A percentile compares a stretch with the other conserved stretches of the same genome.
Evolutionary conservation across 2,797 vertebrate species (phyloP).

Genomic region (Gymnoscopelus microlampas): DNA sequence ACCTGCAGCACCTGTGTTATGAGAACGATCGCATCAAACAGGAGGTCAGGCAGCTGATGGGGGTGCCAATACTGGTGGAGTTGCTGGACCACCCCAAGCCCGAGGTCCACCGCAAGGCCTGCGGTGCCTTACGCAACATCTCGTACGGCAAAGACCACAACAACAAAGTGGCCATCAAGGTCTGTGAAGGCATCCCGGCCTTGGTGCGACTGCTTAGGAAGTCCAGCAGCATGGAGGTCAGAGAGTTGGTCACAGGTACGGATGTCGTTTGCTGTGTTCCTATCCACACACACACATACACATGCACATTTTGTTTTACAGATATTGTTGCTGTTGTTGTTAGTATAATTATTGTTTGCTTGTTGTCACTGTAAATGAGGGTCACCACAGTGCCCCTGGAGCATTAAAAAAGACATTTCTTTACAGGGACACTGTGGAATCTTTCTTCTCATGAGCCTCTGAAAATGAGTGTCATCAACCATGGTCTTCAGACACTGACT

Average conservation of each 20-base stretch:
- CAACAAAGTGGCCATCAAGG: slow-evolving; percentile 97
- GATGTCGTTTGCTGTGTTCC: slow-evolving; percentile 80
- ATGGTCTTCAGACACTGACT: slow-evolving; percentile 93
- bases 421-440: slow-evolving; percentile 94
- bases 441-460: slow-evolving; percentile 96
- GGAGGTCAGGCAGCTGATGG: slow-evolving; percentile 94
- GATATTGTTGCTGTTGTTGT: too few species aligned
- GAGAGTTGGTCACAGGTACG: slow-evolving; percentile 96
- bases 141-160: slow-evolving; percentile 96
- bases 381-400: too few species aligned
- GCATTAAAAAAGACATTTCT: background rate
- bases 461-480: slow-evolving; percentile 96
- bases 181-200: slow-evolving; percentile 94
- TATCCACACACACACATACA: too few species aligned
- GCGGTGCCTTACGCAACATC: slow-evolving; percentile 95
- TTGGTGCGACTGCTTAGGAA: slow-evolving; percentile 91
- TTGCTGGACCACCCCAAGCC: slow-evolving; percentile 94
- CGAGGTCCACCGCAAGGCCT: slow-evolving; percentile 95
- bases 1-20: slow-evolving; percentile 97
- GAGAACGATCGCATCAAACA: slow-evolving; percentile 96
- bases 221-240: slow-evolving; percentile 94
- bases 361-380: too few species aligned
- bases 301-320: too few species aligned
- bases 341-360: too few species aligned
- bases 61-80: slow-evolving; percentile 91